These are phyloP conservation scores for Promerops cafer DNA, from an alignment of 2,113 vertebrate genomes.

Conservation along the genomic window DNA sequence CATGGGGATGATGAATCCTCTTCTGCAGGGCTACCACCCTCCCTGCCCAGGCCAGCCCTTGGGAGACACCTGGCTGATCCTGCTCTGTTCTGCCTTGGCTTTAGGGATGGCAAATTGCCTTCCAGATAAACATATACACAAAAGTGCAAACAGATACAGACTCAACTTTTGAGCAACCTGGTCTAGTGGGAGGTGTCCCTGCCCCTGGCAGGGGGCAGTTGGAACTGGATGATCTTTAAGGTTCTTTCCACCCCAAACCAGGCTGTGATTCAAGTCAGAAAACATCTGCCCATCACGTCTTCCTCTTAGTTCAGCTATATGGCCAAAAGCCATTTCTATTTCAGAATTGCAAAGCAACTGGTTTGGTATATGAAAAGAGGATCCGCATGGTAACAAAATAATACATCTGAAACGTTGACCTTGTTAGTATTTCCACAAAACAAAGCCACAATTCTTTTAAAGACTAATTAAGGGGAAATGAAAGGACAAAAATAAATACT, in stretches of 20 bases:
- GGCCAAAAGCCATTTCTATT: not conserved
- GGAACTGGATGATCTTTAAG: not conserved
- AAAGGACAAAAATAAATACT: not conserved
- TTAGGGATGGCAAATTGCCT: not conserved
- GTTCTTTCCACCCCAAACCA: not conserved
- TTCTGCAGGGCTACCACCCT: not conserved
- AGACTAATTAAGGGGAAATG: not conserved
- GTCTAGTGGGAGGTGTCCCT: not conserved
- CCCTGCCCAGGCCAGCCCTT: not conserved
- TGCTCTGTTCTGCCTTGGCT: not conserved
- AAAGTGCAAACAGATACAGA: accelerated
- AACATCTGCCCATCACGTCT: accelerated
- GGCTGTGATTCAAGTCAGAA: not conserved
- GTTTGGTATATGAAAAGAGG: not conserved
- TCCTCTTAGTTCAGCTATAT: not conserved
- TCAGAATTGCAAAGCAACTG: not conserved
- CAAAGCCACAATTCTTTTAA: not conserved
- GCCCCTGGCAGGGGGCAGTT: not conserved
- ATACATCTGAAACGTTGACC: not conserved
- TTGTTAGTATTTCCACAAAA: not conserved
- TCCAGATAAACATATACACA: not conserved
- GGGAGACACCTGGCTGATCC: accelerated
- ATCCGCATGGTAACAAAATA: not conserved
- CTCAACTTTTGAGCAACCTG: not conserved
- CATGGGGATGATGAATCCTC: not conserved